These are phyloP conservation scores for Bugula neritina DNA, from an alignment of 2,888 invertebrate genomes.

Conservation along the genomic window DNA sequence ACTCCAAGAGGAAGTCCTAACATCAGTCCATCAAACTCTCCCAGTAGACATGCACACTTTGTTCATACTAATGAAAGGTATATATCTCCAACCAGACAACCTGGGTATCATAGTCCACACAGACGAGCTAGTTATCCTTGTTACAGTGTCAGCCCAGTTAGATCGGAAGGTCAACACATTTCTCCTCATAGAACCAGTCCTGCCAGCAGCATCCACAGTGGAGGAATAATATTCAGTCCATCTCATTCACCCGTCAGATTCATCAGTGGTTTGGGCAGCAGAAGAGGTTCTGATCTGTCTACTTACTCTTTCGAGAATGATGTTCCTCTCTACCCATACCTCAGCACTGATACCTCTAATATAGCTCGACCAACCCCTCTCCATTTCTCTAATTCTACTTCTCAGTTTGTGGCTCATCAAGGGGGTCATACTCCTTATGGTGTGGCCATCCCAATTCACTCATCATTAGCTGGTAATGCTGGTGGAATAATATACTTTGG, in stretches of 20 bases:
- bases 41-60: neutral
- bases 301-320: conserved; percentile 10
- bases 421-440: neutral
- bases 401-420: neutral
- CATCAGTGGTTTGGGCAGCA: neutral
- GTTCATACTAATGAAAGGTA: no score
- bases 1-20: neutral
- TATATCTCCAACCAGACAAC: neutral
- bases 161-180: neutral
- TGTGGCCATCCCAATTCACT: conserved; percentile 1
- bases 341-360: neutral
- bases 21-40: neutral
- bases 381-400: neutral
- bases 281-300: conserved; percentile 10
- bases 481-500: neutral
- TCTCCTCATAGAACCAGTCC: conserved; percentile 6
- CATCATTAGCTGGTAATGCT: neutral
- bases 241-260: conserved; percentile 18
- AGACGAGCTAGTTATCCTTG: neutral
- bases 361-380: neutral
- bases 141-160: neutral
- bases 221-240: neutral
- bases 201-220: conserved; percentile 1
- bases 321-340: neutral
- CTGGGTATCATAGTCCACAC: neutral